phyloP scores from a whole-genome alignment of 2,888 invertebrate genomes.

The Hipparchia sbordonii region DNA sequence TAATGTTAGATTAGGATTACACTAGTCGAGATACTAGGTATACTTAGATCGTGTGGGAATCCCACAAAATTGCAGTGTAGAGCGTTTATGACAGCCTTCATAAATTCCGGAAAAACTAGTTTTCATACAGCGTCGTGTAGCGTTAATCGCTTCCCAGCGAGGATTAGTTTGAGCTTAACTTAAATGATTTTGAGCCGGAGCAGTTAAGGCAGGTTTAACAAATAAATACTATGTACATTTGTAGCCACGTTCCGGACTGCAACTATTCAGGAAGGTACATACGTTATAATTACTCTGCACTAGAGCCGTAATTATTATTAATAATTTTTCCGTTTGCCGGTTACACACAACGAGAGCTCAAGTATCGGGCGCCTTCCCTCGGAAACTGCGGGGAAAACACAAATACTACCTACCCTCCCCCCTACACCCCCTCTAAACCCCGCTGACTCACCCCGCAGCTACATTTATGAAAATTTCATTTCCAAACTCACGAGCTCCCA shows the following conservation, averaged over 20 bases:
- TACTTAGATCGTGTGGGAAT: not conserved
- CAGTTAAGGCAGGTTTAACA: constrained; percentile 5
- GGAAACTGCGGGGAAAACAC: constrained; percentile 69
- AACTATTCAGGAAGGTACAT: constrained; percentile 40
- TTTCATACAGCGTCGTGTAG: constrained; percentile 11
- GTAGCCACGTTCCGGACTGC: constrained; percentile 3
- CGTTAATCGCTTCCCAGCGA: constrained; percentile 21
- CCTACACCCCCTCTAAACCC: constrained; percentile 43
- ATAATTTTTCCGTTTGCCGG: constrained; percentile 68
- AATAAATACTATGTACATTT: not conserved
- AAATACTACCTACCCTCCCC: constrained; percentile 54
- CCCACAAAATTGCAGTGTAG: constrained; percentile 3
- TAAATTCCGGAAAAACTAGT: constrained; percentile 4
- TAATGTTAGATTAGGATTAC: not conserved
- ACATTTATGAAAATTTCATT: constrained; percentile 82
- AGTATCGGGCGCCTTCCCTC: constrained; percentile 61
- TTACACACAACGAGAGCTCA: constrained; percentile 61
- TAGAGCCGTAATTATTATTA: constrained; percentile 66
- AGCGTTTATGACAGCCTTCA: not conserved
- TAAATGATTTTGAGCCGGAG: constrained; percentile 16
- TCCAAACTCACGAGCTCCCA: constrained; percentile 59
- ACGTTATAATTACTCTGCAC: constrained; percentile 48
- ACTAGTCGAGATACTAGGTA: not conserved
- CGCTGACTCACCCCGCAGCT: constrained; percentile 46
- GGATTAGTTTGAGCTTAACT: constrained; percentile 19